Base-by-base conservation (phyloP, 2,888 invertebrate species). In the Gandaritis pyraliata region DNA sequence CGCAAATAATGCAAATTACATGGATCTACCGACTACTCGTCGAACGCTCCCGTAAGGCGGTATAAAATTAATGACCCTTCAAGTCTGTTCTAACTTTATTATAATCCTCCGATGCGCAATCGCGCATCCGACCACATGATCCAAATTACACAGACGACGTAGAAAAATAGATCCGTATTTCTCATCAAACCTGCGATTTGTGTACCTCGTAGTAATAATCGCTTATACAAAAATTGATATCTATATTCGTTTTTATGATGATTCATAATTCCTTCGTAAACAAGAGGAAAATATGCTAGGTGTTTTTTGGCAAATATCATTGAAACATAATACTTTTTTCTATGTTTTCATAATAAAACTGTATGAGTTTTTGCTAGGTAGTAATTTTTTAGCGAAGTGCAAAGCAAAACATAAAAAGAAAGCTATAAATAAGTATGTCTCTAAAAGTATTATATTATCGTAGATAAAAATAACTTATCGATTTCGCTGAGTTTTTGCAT, bases 101-200 rank as follows among this genome's bases (percentile, higher is more conserved):
- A 83, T 81, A 82, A 83, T 81, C 82, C 75, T 76, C 72, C 76
- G 73, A 77, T 79, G 80, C 81, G 80, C 80, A 85, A 86, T 86
- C 82, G 83, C 72, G 81, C 80, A 82, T 69, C 81, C 82, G 81
- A 76, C 82, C 85, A 83, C 82, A 81, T 80, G 82, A 86, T 84
- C 82, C 79, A 80, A 87, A 86, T 88, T 85, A 85, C 80, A 76
- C 75, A 73, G 74, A 75, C 75, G 83, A 81, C 81, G 74, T 75
- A 74, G 85, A 88, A 86, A 86, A 88, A 88, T 86, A 82, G 85
- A 83, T 82, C 76, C 72, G 74, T 80, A 85, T 87, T 87, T 85
- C 78, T 84, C 83, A 80, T 76, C 75, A 71, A 70, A 52, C 15
- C 55, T 50, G 16, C 10, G 15, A 29, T 47, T 55, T 15, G 50